These are phyloP conservation scores for Euclidia mi DNA, from an alignment of 2,888 invertebrate species.

Conservation along the genomic window DNA sequence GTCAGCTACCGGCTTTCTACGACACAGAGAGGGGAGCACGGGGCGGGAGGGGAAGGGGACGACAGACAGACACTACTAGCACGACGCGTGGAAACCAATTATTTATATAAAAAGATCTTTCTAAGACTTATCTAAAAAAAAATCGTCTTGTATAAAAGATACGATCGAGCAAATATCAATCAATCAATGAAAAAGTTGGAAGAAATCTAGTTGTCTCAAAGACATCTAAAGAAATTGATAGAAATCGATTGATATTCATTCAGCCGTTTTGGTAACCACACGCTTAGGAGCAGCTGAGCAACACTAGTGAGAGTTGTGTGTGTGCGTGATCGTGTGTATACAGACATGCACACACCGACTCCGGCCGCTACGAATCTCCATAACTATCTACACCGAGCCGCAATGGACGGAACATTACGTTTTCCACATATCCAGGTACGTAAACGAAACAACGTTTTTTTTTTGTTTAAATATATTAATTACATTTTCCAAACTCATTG, in stretches of 20 bases:
- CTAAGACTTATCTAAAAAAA: too few species aligned
- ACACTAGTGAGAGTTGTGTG: constrained; percentile 6
- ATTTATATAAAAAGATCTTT: background rate
- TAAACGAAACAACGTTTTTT: constrained; percentile 69
- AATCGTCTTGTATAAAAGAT: background rate
- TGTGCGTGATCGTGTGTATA: background rate
- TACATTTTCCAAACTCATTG: constrained; percentile 55
- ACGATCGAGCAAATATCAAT: constrained; percentile 10
- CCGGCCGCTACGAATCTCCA: constrained; percentile 73
- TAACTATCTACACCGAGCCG: constrained; percentile 80
- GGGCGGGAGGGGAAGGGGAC: constrained; percentile 12
- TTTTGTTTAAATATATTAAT: constrained; percentile 35
- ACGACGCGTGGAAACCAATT: constrained; percentile 6
- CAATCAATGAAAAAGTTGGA: background rate
- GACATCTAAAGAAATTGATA: too few species aligned
- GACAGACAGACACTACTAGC: constrained; percentile 15
- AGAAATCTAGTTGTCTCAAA: too few species aligned
- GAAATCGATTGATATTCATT: constrained; percentile 1
- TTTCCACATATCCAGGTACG: constrained; percentile 78
- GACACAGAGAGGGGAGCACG: constrained; percentile 18
- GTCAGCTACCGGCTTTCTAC: constrained; percentile 10
- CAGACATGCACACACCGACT: background rate
- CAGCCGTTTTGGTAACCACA: background rate
- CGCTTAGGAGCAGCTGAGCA: constrained; percentile 9
- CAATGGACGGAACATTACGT: constrained; percentile 81